Conservation (phyloP, 2,797 vertebrate genomes). For the Diceros bicornis region DNA sequence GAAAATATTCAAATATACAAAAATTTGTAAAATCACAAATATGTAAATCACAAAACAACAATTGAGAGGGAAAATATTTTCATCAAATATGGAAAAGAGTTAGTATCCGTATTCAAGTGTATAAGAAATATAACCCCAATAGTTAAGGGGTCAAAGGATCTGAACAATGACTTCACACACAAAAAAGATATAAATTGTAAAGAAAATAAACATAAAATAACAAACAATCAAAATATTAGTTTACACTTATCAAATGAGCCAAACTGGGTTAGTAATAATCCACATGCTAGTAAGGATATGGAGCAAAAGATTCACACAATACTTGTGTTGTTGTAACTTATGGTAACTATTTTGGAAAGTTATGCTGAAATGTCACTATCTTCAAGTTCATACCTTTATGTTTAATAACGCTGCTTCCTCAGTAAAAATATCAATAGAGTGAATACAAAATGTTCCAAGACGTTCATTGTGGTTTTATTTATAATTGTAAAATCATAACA, state of each 20-base stretch:
- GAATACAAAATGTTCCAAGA: conserved; percentile 7
- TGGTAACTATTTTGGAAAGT: conserved; percentile 7
- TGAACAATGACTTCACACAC: background rate
- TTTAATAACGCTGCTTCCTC: conserved; percentile 37
- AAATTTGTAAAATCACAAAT: conserved; percentile 5
- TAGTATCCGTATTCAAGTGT: background rate
- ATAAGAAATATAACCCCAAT: conserved; percentile 15
- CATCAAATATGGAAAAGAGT: background rate
- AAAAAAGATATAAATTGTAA: conserved; percentile 27
- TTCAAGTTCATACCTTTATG: conserved; percentile 22
- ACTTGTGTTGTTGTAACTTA: background rate
- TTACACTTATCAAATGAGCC: background rate
- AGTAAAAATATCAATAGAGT: conserved; percentile 19
- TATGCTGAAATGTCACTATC: conserved; percentile 9
- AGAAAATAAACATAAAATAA: conserved; percentile 24
- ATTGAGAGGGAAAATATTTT: background rate
- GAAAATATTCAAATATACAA: conserved; percentile 47
- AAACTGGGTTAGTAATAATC: conserved; percentile 15
- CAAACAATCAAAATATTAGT: background rate
- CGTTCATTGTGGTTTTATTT: background rate
- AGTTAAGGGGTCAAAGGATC: conserved; percentile 2
- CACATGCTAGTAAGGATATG: background rate
- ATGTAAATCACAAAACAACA: conserved; percentile 17
- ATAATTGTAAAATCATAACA: conserved; percentile 14
- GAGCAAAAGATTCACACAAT: conserved; percentile 4